Percentiles rank a stretch among this genome's conserved stretches.
Evolutionary conservation across 2,888 invertebrate genomes (phyloP).

Genomic region (Willowsia nigromaculata): DNA sequence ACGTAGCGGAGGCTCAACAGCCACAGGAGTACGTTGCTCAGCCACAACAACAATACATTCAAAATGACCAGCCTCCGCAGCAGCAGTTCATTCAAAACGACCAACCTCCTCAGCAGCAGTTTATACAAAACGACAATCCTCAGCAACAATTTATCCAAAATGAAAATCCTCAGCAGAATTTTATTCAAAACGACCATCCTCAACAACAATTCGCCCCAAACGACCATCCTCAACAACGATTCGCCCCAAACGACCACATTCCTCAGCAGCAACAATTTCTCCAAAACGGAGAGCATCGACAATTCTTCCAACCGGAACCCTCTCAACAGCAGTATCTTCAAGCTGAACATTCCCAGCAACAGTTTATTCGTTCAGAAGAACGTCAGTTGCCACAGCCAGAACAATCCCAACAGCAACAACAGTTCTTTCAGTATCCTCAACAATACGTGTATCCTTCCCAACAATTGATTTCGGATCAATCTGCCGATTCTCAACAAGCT

Average conservation of each 20-base stretch:
- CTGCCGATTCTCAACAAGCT: constrained; percentile 16
- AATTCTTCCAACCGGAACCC: background rate
- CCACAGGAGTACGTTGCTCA: constrained; percentile 21
- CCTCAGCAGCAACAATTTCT: background rate
- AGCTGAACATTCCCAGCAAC: background rate
- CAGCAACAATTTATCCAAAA: constrained; percentile 43
- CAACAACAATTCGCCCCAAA: constrained; percentile 34
- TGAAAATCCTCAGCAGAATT: background rate
- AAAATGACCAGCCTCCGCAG: constrained; percentile 22
- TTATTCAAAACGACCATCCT: background rate
- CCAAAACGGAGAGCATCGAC: background rate
- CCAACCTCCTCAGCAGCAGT: constrained; percentile 26
- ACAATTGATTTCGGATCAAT: background rate
- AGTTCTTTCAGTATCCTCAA: background rate
- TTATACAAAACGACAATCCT: background rate
- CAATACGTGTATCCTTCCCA: background rate
- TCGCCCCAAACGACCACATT: no score
- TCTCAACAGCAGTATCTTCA: constrained; percentile 39
- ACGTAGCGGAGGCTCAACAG: constrained; percentile 33
- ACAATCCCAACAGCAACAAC: background rate
- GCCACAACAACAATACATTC: constrained; percentile 27
- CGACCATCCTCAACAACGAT: background rate
- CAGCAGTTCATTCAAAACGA: constrained; percentile 39
- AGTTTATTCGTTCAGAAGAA: no score
- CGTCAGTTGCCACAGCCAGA: background rate